A percentile compares a stretch with the other conserved stretches of the same genome.
Evolutionary conservation across 2,113 vertebrate genomes (phyloP).

Genomic region (Sapajus apella): DNA sequence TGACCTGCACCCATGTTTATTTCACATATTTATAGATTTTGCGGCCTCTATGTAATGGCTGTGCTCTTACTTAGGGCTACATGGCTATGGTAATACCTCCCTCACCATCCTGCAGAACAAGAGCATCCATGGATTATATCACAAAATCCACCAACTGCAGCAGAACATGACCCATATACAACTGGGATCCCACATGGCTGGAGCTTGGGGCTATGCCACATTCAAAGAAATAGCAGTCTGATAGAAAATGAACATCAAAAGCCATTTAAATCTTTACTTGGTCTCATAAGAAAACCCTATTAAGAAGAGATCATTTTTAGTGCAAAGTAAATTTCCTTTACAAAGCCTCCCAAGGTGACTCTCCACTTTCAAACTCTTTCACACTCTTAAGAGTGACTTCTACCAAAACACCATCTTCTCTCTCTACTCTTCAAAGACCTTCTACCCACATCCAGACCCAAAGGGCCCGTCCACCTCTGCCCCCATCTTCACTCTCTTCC

Average conservation of each 20-base stretch:
- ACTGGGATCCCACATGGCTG: background rate
- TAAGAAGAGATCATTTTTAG: background rate
- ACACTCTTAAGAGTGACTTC: background rate
- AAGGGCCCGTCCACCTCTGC: no score
- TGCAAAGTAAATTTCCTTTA: background rate
- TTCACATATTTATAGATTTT: background rate
- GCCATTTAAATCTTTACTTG: background rate
- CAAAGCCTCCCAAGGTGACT: background rate
- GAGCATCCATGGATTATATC: background rate
- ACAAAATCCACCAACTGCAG: rapidly evolving
- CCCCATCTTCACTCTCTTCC: background rate
- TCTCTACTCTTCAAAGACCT: background rate
- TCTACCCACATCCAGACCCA: background rate
- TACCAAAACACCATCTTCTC: background rate
- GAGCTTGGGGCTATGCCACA: background rate
- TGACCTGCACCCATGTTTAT: background rate
- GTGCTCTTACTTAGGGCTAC: background rate
- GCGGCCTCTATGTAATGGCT: rapidly evolving
- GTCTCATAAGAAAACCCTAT: background rate
- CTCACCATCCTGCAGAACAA: background rate
- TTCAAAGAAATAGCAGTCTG: background rate
- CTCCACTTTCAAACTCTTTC: background rate
- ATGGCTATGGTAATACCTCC: rapidly evolving
- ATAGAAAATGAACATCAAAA: slow-evolving; percentile 1
- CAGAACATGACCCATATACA: background rate